Percentiles rank a stretch among this genome's conserved stretches.
phyloP scores from a whole-genome alignment of 2,888 invertebrate genomes.

The Toxonevra muliebris region DNA sequence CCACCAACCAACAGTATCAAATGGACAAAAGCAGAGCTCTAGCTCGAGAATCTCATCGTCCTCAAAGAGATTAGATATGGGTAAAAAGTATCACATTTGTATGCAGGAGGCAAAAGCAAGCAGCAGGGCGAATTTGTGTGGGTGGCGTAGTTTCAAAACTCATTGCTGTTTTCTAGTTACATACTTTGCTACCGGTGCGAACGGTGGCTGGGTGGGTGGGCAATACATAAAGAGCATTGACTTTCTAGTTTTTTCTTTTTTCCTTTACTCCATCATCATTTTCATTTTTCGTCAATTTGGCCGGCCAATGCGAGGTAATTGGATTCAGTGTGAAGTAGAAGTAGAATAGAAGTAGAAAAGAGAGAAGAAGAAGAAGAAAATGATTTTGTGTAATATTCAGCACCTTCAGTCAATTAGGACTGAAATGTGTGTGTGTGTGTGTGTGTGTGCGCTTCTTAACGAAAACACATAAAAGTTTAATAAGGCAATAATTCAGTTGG shows the following conservation, averaged over 20 bases:
- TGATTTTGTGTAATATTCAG: not conserved
- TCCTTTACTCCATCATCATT: no score
- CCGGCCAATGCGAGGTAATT: not conserved
- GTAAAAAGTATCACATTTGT: not conserved
- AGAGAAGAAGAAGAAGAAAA: not conserved
- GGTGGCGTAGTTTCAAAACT: not conserved
- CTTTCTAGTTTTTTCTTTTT: no score
- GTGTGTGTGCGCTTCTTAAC: slow-evolving; percentile 7
- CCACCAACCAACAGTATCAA: no score
- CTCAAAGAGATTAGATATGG: not conserved
- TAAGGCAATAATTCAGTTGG: slow-evolving; percentile 53
- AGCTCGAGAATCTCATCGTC: not conserved
- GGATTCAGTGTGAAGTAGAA: slow-evolving; percentile 4
- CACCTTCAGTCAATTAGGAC: slow-evolving; percentile 5
- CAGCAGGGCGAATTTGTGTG: not conserved
- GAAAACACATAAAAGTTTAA: slow-evolving; percentile 51
- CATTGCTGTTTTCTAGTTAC: no score
- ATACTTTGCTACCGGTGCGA: not conserved
- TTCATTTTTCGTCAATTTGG: no score
- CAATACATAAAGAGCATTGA: no score
- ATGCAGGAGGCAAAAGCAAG: not conserved
- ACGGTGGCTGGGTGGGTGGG: not conserved
- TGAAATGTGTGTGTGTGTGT: not conserved
- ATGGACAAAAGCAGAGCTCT: no score
- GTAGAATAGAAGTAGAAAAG: not conserved